phyloP scores from a whole-genome alignment of 2,797 vertebrate genomes.

The Onychomys torridus region DNA sequence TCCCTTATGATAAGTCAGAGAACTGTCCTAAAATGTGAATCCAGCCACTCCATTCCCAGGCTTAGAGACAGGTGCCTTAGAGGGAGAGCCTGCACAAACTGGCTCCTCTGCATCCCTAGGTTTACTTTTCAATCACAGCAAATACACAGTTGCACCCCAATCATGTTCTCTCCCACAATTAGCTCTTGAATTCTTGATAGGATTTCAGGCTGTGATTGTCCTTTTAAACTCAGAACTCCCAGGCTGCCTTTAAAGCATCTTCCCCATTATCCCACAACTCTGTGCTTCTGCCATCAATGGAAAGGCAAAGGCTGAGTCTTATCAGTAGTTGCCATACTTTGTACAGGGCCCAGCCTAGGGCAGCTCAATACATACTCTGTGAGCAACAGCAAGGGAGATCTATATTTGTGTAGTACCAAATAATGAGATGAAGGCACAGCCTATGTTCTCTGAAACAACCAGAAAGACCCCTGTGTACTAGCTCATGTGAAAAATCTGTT shows the following conservation, averaged over 20 bases:
- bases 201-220: neutral
- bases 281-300: neutral
- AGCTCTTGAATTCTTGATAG: neutral
- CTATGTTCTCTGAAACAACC: conserved; percentile 31
- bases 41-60: neutral
- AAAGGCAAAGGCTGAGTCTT: neutral
- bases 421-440: neutral
- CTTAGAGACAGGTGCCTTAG: neutral
- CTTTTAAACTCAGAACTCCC: neutral
- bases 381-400: neutral
- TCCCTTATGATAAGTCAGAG: neutral
- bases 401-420: conserved; percentile 1
- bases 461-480: neutral
- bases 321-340: neutral
- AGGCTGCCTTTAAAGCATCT: neutral
- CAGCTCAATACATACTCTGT: neutral
- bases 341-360: neutral
- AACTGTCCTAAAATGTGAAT: conserved; percentile 19
- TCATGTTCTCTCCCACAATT: neutral
- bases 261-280: neutral
- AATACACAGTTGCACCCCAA: neutral
- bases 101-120: neutral
- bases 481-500: neutral
- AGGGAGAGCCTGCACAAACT: neutral
- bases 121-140: conserved; percentile 51